Evolutionary conservation across 2,113 vertebrate genomes (phyloP).

Genomic region (Megalops atlanticus): DNA sequence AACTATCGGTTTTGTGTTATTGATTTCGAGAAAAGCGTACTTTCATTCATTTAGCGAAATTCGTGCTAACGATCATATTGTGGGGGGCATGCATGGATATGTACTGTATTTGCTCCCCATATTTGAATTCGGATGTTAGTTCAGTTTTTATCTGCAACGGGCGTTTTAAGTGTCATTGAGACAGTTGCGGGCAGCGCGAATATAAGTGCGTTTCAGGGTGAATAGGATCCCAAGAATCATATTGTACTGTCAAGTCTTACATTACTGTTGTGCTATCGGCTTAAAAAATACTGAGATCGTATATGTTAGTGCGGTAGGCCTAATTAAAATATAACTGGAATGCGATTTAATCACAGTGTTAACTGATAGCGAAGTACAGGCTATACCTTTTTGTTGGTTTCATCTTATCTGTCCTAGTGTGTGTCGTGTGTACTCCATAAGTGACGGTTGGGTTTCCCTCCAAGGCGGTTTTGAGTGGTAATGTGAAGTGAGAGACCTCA

Average conservation of each 20-base stretch:
- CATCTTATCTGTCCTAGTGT: not conserved
- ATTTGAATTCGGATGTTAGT: not conserved
- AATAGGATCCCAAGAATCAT: not conserved
- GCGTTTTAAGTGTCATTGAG: not conserved
- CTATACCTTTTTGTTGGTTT: not conserved
- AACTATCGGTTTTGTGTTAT: not conserved
- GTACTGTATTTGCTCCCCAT: not conserved
- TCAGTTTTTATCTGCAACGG: not conserved
- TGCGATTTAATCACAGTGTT: not conserved
- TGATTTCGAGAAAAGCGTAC: not conserved
- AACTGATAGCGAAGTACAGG: not conserved
- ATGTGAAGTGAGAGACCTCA: not conserved
- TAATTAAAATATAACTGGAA: not conserved
- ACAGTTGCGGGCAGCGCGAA: not conserved
- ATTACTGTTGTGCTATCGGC: too few relatives aligned
- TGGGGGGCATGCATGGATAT: constrained; percentile 9
- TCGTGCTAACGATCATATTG: not conserved
- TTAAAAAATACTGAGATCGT: not conserved
- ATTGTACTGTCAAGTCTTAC: not conserved
- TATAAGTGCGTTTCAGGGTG: not conserved
- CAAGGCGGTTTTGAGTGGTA: not conserved
- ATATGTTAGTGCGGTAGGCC: not conserved
- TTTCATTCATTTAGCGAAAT: not conserved
- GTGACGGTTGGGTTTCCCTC: not conserved
- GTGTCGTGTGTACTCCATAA: not conserved